Evolutionary conservation across 1,140 invertebrate species (phyloP).

Genomic region (Augochlora pura): DNA sequence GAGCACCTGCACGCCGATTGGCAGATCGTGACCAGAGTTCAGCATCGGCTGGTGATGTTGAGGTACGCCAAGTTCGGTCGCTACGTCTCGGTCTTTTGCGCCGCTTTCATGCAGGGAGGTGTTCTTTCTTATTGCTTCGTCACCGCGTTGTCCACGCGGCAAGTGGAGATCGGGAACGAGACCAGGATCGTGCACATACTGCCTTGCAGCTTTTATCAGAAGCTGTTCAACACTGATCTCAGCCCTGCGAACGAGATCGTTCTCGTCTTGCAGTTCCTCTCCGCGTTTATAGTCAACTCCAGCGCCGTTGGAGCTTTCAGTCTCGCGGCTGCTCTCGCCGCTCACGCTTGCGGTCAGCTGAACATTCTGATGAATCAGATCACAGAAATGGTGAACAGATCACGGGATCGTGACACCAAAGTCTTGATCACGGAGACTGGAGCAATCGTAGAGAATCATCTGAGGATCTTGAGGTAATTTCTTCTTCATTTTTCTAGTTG

Average conservation of each 20-base stretch:
- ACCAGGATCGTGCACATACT: constrained; percentile 13
- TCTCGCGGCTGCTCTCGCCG: constrained; percentile 52
- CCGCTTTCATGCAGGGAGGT: no score
- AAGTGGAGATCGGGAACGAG: constrained; percentile 21
- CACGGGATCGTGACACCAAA: background rate
- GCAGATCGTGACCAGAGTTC: no score
- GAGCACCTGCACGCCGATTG: no score
- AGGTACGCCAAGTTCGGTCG: no score
- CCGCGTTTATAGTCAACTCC: constrained; percentile 50
- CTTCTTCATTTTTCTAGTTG: background rate
- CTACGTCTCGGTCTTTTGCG: no score
- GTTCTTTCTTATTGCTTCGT: no score
- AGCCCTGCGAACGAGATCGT: constrained; percentile 53
- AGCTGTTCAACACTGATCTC: constrained; percentile 8
- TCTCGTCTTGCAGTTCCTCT: constrained; percentile 45
- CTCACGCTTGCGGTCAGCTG: constrained; percentile 61
- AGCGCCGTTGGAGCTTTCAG: constrained; percentile 39
- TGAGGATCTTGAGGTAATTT: constrained; percentile 56
- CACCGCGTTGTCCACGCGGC: background rate
- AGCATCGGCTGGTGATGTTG: no score
- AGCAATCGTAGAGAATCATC: constrained; percentile 63
- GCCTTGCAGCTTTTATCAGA: constrained; percentile 35
- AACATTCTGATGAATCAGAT: constrained; percentile 48
- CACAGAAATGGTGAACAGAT: constrained; percentile 15
- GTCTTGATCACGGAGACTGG: background rate